phyloP scores from a whole-genome alignment of 2,888 invertebrate genomes.

The Gastrophysa polygoni region DNA sequence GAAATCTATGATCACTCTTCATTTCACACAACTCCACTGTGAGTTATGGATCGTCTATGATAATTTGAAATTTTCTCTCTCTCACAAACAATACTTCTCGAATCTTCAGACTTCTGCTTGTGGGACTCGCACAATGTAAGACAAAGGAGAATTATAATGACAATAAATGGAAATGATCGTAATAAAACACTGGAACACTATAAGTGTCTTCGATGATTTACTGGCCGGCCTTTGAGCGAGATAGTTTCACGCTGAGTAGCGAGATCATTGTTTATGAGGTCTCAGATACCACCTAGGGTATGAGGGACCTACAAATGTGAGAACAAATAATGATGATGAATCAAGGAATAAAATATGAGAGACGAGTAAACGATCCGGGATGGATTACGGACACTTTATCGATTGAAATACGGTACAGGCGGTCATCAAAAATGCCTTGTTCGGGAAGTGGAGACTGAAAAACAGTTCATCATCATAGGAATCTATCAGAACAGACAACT shows the following conservation, averaged over 20 bases:
- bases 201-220: constrained; percentile 31
- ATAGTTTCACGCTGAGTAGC: constrained; percentile 34
- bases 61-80: no score
- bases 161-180: constrained; percentile 27
- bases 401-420: not conserved
- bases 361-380: not conserved
- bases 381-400: not conserved
- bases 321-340: constrained; percentile 23
- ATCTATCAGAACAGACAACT: no score
- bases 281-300: constrained; percentile 31
- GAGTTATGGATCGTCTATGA: no score
- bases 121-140: not conserved
- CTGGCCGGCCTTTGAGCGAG: constrained; percentile 22
- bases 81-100: no score
- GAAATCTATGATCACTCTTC: no score
- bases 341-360: constrained; percentile 1
- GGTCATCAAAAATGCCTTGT: no score
- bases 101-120: not conserved
- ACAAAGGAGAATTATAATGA: constrained; percentile 17
- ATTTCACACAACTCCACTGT: no score
- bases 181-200: constrained; percentile 27
- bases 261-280: constrained; percentile 35
- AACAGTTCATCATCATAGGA: no score
- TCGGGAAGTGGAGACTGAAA: no score
- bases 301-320: constrained; percentile 22